Percentiles rank a stretch among this genome's conserved stretches.
phyloP scores from a whole-genome alignment of 2,113 vertebrate genomes.

The Ornithorhynchus anatinus region DNA sequence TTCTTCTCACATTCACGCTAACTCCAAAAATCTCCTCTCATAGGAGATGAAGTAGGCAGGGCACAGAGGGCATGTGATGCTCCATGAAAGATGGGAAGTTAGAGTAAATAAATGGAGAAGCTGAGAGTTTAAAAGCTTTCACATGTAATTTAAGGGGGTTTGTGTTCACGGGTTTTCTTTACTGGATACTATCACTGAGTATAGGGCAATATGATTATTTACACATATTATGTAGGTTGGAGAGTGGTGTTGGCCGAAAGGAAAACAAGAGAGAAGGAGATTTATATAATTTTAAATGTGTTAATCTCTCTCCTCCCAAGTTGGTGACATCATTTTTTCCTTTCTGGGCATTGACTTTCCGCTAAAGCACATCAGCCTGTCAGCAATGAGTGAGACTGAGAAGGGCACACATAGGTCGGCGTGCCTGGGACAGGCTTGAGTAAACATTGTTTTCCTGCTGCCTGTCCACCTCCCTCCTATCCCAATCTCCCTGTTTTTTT shows the following conservation, averaged over 20 bases:
- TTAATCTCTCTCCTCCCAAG: neutral
- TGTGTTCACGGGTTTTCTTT: slow-evolving; percentile 9
- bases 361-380: slow-evolving; percentile 38
- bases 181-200: neutral
- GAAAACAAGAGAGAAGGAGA: too few species aligned
- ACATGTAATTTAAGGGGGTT: slow-evolving; percentile 6
- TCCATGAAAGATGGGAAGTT: slow-evolving; percentile 44
- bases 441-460: slow-evolving; percentile 50
- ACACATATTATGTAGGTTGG: neutral
- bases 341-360: neutral
- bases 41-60: neutral
- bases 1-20: neutral
- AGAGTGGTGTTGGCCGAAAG: neutral
- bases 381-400: slow-evolving; percentile 22
- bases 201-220: neutral
- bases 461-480: neutral
- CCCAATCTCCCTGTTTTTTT: neutral
- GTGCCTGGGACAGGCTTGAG: slow-evolving; percentile 37
- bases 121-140: slow-evolving; percentile 37
- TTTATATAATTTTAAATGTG: neutral
- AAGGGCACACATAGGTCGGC: slow-evolving; percentile 40
- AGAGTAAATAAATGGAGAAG: slow-evolving; percentile 39
- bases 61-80: neutral
- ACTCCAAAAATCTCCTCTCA: slow-evolving; percentile 26
- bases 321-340: slow-evolving; percentile 31